phyloP scores from a whole-genome alignment of 2,797 vertebrate species.

The Sebastes glaucus region DNA sequence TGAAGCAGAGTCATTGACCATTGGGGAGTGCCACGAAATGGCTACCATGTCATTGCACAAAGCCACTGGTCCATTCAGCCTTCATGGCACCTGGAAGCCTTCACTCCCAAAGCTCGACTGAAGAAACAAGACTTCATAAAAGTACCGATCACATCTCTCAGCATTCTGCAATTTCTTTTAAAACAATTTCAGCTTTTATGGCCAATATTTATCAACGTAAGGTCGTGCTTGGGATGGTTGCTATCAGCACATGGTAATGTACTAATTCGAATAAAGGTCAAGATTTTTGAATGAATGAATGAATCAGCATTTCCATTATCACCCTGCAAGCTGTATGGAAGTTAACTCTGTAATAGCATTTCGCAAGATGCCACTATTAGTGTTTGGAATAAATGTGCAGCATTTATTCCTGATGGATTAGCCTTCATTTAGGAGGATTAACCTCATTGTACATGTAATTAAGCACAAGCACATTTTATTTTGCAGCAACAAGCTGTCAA shows the following conservation, averaged over 20 bases:
- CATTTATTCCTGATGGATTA: constrained; percentile 33
- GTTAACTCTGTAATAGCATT: constrained; percentile 16
- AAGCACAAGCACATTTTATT: constrained; percentile 31
- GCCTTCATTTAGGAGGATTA: constrained; percentile 39
- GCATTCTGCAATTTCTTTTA: background rate
- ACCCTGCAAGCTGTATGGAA: constrained; percentile 35
- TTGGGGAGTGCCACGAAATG: constrained; percentile 75
- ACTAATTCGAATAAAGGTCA: constrained; percentile 67
- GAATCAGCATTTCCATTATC: constrained; percentile 50
- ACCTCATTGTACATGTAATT: constrained; percentile 33
- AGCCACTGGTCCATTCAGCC: constrained; percentile 74
- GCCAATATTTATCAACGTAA: constrained; percentile 58
- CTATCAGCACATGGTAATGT: constrained; percentile 57
- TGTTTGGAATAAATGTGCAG: constrained; percentile 18
- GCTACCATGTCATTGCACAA: constrained; percentile 76
- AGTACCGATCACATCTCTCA: constrained; percentile 13
- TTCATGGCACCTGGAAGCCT: constrained; percentile 75
- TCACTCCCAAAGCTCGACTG: constrained; percentile 61
- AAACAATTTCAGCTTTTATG: constrained; percentile 39
- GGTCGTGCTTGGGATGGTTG: constrained; percentile 56
- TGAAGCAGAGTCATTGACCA: constrained; percentile 79
- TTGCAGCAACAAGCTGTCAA: constrained; percentile 9
- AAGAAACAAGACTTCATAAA: constrained; percentile 57
- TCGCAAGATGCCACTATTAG: constrained; percentile 1
- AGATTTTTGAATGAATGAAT: constrained; percentile 64